phyloP scores from a whole-genome alignment of 1,140 invertebrate species.

The Lycorma delicatula region DNA sequence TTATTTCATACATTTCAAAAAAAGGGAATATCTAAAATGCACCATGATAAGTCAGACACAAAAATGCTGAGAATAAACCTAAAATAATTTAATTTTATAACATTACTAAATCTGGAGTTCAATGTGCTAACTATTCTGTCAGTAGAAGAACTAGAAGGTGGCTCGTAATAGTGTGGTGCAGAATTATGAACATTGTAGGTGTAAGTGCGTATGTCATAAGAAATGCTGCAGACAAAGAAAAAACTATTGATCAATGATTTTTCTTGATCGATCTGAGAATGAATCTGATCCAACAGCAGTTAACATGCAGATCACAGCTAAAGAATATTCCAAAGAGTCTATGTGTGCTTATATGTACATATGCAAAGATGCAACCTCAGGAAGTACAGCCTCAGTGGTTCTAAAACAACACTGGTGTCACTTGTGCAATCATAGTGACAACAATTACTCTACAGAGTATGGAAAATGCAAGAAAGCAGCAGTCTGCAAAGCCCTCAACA shows the following conservation, averaged over 20 bases:
- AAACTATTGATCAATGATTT: neutral
- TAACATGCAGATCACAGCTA: neutral
- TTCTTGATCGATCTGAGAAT: conserved; percentile 3
- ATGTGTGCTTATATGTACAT: too few species aligned
- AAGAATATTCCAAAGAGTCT: conserved; percentile 3
- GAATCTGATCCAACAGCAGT: conserved; percentile 1
- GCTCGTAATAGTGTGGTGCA: conserved; percentile 30
- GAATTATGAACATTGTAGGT: conserved; percentile 26
- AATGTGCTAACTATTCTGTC: conserved; percentile 25
- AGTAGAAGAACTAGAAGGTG: conserved; percentile 27
- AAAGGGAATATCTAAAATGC: conserved; percentile 31
- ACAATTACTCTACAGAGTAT: too few species aligned
- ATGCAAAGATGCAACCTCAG: too few species aligned
- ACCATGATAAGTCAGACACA: conserved; percentile 22
- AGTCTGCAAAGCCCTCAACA: too few species aligned
- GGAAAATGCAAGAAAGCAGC: too few species aligned
- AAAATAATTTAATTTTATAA: conserved; percentile 31
- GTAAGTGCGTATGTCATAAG: conserved; percentile 20
- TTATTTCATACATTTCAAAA: conserved; percentile 22
- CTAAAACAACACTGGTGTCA: too few species aligned
- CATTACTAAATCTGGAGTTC: conserved; percentile 32
- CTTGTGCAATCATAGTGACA: too few species aligned
- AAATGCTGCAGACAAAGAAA: conserved; percentile 2
- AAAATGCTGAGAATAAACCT: conserved; percentile 26
- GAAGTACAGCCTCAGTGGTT: too few species aligned